Evolutionary conservation across 2,888 invertebrate genomes (phyloP), one percentile per base, ranked within the genome.

Genomic region (Zygogramma bicolorata): DNA sequence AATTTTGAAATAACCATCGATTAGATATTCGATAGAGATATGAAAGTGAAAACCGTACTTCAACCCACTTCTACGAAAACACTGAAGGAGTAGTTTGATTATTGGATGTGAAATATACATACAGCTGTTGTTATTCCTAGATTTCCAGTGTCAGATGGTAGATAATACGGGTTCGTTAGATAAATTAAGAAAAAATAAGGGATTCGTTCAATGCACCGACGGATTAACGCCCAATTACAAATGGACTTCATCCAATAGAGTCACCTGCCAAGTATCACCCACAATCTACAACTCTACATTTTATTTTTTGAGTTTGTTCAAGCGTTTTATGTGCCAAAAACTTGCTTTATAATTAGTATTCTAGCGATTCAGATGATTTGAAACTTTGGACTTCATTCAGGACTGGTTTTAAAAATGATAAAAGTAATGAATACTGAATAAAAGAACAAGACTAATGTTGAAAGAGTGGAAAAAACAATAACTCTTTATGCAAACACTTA

Each of bases 221-320:
- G 60, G 34, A 62, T 61, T 61, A 67, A 67, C 58, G 34, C 42
- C 72, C 66, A 69, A 73, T 69, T 69, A 58, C 65, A 40, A 53
- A 65, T 73, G 72, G 72, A 69, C 53, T n/a, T 29, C 42, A 29
- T 69, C 72, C 72, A 73, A 69, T 20, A 27, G 29, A 65, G 15
- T 22, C 42, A 34, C 57, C 40, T 73, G 74, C 74, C 74, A 74
- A 73, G 46, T 74, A 68, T 63, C 65, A 72, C 65, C 77, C 76
- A 77, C 71, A 79, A 46, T 20, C 38, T 10, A 46, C 46, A 46
- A n/a, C n/a, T 46, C 20, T 68, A 80, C 95, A 25, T 53, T 53
- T 8, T 53, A 18, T 53, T 25, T 53, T 53, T 25, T 8, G 53
- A 53, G 53, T 53, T 53, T 25, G 27, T 53, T 53, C 53, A 15